Base-by-base conservation (phyloP, 2,888 invertebrate genomes). In the Stomorhina lunata region DNA sequence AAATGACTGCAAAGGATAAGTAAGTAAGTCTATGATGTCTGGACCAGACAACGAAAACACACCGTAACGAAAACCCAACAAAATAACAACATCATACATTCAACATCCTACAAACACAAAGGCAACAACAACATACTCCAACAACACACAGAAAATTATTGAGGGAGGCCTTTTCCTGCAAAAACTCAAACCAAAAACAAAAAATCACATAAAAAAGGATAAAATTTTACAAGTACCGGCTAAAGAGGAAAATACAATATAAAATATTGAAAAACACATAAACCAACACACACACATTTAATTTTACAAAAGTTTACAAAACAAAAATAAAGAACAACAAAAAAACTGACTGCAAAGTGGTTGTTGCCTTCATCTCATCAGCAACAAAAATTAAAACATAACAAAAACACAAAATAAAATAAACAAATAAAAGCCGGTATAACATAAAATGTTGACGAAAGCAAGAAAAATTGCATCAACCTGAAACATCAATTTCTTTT, bases 21-120 rank as follows among this genome's bases (percentile, higher is more conserved):
- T 45, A n/a, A 65, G 45, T 75, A 29, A 76, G 48, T 48, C 15
- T 59, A 43, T 69, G 57, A 76, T 65, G 81, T 81, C 73, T 81
- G 73, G 78, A 75, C 78, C 65, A 78, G 81, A 81, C 81, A 65
- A 57, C 63, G n/a, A n/a, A 76, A 61, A 63, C 37, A 66, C 61
- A 61, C 25, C 68, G 53, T 81, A 81, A 68, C 45, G 45, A 72
- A 55, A 77, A 22, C 43, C 66, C 68, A 77, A 77, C 20, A 77
- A 57, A 75, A 40, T 17, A 61, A 53, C 1, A 63, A 59, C 37
- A 27, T 48, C 20, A 53, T 40, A 29, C 10, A 65, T 6, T 50
- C 25, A 68, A 59, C 37, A n/a, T n/a, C 10, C 32, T 17, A n/a
- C 10, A 69, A 71, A 17, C 48, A 27, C 32, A 17, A 29, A n/a